Conservation (phyloP, 1,140 invertebrate species). For the Tyrophagus putrescentiae region DNA sequence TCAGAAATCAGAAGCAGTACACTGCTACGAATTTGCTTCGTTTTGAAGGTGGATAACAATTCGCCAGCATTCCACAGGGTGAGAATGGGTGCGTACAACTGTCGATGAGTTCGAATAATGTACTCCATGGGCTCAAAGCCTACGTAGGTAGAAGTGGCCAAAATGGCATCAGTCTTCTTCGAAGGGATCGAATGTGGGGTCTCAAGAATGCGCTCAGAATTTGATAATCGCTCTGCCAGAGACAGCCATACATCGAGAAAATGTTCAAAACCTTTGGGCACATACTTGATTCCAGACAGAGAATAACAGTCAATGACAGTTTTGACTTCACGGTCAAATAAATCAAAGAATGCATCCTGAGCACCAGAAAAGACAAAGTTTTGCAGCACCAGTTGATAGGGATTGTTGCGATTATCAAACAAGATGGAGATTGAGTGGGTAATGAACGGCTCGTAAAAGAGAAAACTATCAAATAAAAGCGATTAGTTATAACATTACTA, state of each 20-base stretch:
- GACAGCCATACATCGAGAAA: not conserved
- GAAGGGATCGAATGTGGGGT: not conserved
- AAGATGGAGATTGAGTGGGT: not conserved
- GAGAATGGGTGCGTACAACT: not conserved
- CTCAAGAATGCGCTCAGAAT: not conserved
- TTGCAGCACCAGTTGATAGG: not conserved
- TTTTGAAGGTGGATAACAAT: not conserved
- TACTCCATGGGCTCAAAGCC: conserved; percentile 3
- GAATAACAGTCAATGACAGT: too few species aligned
- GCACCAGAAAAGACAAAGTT: not conserved
- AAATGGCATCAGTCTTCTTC: not conserved
- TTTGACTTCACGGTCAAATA: too few species aligned
- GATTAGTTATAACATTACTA: too few species aligned
- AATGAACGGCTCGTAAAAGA: not conserved
- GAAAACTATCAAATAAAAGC: not conserved
- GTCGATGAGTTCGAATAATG: not conserved
- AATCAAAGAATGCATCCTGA: not conserved
- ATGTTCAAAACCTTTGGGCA: not conserved
- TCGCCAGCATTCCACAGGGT: not conserved
- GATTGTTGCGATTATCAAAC: not conserved
- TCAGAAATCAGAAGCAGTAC: not conserved
- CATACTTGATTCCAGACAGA: too few species aligned
- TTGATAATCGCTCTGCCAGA: not conserved
- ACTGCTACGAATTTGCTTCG: not conserved
- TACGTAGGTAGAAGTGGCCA: not conserved